Conservation (phyloP, 2,797 vertebrate species). For the Steatocranus sp. region DNA sequence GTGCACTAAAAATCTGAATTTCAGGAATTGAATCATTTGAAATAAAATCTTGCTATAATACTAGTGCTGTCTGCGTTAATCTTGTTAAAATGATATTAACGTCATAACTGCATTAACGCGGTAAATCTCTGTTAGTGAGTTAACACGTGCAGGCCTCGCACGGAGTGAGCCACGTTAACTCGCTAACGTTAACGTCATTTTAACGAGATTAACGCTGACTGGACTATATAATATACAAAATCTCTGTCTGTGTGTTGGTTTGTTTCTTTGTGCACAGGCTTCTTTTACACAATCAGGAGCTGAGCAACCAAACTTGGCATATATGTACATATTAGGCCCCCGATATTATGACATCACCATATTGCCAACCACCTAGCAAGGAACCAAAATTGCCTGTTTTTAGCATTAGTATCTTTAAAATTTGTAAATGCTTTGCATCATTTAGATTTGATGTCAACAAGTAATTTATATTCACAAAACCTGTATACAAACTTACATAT, state of each 20-base stretch:
- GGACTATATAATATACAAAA: background rate
- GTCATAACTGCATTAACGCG: background rate
- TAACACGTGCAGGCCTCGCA: background rate
- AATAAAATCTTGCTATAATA: background rate
- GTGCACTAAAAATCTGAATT: background rate
- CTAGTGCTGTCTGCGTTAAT: background rate
- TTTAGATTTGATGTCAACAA: background rate
- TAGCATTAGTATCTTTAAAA: background rate
- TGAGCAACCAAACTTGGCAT: background rate
- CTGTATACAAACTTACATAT: background rate
- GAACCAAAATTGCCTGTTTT: background rate
- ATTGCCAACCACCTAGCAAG: background rate
- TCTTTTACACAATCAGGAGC: background rate
- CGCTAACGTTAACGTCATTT: background rate
- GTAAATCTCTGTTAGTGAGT: background rate
- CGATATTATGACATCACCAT: background rate
- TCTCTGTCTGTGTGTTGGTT: background rate
- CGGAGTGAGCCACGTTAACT: background rate
- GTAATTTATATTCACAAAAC: background rate
- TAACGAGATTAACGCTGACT: background rate
- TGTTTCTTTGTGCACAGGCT: background rate
- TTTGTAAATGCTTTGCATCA: background rate
- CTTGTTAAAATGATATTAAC: background rate
- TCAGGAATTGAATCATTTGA: background rate
- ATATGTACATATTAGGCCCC: background rate